Evolutionary conservation across 2,888 invertebrate genomes (phyloP).

Genomic region (Idaea aversata): DNA sequence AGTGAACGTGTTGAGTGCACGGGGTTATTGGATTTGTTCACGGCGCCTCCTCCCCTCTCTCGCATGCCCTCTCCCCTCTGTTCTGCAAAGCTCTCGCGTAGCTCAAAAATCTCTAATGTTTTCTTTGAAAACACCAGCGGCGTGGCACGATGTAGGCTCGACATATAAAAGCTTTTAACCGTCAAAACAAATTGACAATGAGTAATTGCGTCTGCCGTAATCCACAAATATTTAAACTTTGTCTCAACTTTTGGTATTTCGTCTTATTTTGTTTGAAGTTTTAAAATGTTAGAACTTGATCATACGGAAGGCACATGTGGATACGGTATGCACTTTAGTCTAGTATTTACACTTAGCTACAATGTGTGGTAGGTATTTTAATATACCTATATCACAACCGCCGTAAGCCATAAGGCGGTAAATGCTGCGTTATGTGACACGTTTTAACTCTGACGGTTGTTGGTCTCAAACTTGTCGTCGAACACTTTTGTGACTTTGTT

Average conservation of each 20-base stretch:
- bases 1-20: conserved; percentile 34
- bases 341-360: not conserved
- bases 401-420: not conserved
- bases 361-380: not conserved
- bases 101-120: conserved; percentile 5
- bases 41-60: conserved; percentile 6
- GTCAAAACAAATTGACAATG: conserved; percentile 7
- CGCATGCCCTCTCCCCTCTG: not conserved
- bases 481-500: not conserved
- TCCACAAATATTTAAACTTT: not conserved
- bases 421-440: not conserved
- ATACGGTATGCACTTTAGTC: not conserved
- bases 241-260: not conserved
- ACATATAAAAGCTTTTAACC: conserved; percentile 16
- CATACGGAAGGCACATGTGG: not conserved
- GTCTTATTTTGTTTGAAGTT: not conserved
- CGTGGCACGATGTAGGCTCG: conserved; percentile 5
- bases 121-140: conserved; percentile 1
- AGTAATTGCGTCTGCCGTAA: not conserved
- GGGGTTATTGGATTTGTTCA: conserved; percentile 37
- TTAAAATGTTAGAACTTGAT: not conserved
- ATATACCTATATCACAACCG: too few species aligned
- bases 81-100: not conserved
- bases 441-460: not conserved
- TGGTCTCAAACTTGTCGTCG: not conserved